Percentiles rank a stretch among this genome's conserved stretches.
These are phyloP conservation scores for Xestoiulus laeticollis DNA, from an alignment of 2,888 invertebrate genomes.

Conservation along the genomic window DNA sequence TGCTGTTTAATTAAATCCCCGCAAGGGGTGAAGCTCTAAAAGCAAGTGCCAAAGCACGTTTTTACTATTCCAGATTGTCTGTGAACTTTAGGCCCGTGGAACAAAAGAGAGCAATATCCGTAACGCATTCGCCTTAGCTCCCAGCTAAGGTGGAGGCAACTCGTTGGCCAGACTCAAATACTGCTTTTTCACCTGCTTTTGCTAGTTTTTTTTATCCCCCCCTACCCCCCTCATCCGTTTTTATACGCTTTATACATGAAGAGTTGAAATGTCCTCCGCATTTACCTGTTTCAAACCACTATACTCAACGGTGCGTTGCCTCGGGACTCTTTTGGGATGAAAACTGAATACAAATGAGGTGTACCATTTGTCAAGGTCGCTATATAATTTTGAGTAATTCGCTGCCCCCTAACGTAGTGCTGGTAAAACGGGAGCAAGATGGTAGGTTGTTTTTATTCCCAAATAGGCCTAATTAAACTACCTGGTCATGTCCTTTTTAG, in stretches of 20 bases:
- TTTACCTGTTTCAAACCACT: background rate
- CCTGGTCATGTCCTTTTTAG: background rate
- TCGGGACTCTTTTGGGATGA: background rate
- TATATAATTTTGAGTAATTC: conserved; percentile 26
- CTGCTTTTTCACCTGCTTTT: conserved; percentile 21
- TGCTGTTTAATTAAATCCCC: conserved; percentile 6
- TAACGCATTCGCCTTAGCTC: conserved; percentile 34
- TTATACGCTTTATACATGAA: conserved; percentile 13
- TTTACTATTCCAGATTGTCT: conserved; percentile 29
- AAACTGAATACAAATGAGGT: conserved; percentile 18
- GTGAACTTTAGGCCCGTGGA: conserved; percentile 15
- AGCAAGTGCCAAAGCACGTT: conserved; percentile 29
- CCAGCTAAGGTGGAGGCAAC: background rate
- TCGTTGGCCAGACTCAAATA: background rate
- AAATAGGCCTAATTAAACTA: conserved; percentile 26
- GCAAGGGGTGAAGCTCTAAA: conserved; percentile 37
- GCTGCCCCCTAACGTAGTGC: background rate
- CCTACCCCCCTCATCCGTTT: background rate
- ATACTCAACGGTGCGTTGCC: conserved; percentile 4
- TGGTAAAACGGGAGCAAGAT: conserved; percentile 7
- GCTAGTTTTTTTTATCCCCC: background rate
- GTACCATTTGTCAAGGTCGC: conserved; percentile 19
- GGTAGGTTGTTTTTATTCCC: background rate
- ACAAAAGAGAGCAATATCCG: conserved; percentile 28
- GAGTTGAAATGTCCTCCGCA: conserved; percentile 30